Conservation (phyloP, 1,140 invertebrate genomes). For the Anoplolepis gracilipes region DNA sequence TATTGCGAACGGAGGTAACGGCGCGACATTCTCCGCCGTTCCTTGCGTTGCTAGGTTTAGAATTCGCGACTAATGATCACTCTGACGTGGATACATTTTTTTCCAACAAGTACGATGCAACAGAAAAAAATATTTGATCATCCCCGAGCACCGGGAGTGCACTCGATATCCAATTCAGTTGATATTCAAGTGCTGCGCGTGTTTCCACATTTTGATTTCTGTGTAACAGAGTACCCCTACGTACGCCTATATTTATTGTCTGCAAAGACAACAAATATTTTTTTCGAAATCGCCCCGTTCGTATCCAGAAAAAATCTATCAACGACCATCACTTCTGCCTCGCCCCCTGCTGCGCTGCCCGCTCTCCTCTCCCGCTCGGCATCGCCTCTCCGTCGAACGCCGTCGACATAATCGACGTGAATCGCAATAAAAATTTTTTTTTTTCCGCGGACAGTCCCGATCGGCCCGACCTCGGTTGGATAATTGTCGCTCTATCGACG, state of each 20-base stretch:
- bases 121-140: conserved; percentile 76
- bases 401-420: conserved; percentile 61
- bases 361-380: conserved; percentile 21
- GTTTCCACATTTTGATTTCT: conserved; percentile 77
- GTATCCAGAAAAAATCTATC: conserved; percentile 71
- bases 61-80: conserved; percentile 70
- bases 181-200: conserved; percentile 75
- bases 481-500: conserved; percentile 67
- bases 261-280: conserved; percentile 75
- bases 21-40: conserved; percentile 5
- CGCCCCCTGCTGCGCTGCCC: not conserved
- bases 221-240: conserved; percentile 67
- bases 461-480: conserved; percentile 74
- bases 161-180: conserved; percentile 77
- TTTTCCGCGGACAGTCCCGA: conserved; percentile 74
- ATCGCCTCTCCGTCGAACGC: conserved; percentile 23
- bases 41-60: conserved; percentile 56
- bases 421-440: conserved; percentile 67
- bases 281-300: conserved; percentile 70
- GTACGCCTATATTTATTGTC: conserved; percentile 69
- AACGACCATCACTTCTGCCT: conserved; percentile 56
- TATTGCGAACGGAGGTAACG: conserved; percentile 17
- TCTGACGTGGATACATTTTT: conserved; percentile 65
- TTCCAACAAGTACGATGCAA: conserved; percentile 64
- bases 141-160: conserved; percentile 68